A percentile compares a stretch with the other conserved stretches of the same genome.
phyloP scores from a whole-genome alignment of 2,888 invertebrate species.

The Cataglyphis cursor region DNA sequence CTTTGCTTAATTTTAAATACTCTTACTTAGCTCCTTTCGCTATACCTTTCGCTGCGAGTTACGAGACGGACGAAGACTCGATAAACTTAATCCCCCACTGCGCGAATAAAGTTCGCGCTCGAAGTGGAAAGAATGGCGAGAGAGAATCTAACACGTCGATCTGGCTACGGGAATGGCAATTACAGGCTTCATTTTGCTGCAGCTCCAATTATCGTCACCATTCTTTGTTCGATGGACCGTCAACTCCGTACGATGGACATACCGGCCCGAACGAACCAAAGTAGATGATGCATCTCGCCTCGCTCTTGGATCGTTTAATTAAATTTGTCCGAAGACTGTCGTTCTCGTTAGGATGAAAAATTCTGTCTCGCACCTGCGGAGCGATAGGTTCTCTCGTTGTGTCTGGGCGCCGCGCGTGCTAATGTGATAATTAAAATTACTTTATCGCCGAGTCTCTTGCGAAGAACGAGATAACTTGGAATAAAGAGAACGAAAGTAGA shows the following conservation, averaged over 20 bases:
- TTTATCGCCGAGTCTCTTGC: conserved; percentile 58
- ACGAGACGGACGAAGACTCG: not conserved
- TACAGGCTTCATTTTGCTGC: conserved; percentile 60
- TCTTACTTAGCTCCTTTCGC: not conserved
- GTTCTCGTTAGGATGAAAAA: conserved; percentile 53
- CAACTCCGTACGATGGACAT: conserved; percentile 65
- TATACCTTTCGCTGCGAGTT: not conserved
- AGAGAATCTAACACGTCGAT: conserved; percentile 42
- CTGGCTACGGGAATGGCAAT: conserved; percentile 58
- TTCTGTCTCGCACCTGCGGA: conserved; percentile 44
- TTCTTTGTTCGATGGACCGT: conserved; percentile 66
- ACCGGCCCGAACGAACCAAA: conserved; percentile 37
- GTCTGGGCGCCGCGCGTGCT: conserved; percentile 51
- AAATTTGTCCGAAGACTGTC: conserved; percentile 62
- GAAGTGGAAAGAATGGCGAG: conserved; percentile 26
- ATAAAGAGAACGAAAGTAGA: conserved; percentile 7
- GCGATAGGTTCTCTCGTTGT: conserved; percentile 6
- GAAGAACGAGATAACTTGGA: conserved; percentile 12
- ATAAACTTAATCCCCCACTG: conserved; percentile 32
- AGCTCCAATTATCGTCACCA: conserved; percentile 74
- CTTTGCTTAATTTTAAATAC: not conserved
- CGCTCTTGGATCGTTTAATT: conserved; percentile 72
- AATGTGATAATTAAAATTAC: conserved; percentile 78
- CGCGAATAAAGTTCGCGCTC: conserved; percentile 35
- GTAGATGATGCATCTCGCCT: conserved; percentile 58